A percentile compares a stretch with the other conserved stretches of the same genome.
Conservation (phyloP, 2,797 vertebrate genomes). For the Mareca strepera region DNA sequence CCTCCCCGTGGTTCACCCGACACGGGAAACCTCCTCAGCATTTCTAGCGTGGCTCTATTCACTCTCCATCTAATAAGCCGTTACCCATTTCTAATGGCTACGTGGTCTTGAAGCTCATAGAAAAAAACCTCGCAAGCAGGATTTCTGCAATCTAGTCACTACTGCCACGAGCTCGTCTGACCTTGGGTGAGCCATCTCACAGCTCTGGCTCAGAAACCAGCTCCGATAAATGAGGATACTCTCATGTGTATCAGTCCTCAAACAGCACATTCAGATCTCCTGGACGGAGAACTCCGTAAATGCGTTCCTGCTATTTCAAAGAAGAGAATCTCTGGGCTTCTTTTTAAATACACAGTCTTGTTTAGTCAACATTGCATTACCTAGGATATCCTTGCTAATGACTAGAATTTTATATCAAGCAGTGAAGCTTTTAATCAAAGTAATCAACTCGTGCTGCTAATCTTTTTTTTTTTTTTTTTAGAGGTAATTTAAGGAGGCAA, state of each 20-base stretch:
- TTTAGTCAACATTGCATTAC: slow-evolving; percentile 45
- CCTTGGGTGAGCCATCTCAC: background rate
- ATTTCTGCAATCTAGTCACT: background rate
- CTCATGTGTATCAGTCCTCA: background rate
- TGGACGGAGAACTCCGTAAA: background rate
- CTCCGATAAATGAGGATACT: background rate
- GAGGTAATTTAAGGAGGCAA: background rate
- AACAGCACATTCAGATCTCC: background rate
- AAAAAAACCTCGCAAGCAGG: background rate
- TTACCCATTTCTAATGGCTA: background rate
- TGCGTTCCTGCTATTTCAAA: background rate
- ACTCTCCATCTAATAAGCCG: background rate
- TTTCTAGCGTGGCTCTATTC: background rate
- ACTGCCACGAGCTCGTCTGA: background rate
- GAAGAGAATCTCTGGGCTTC: slow-evolving; percentile 22
- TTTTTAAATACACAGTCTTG: background rate
- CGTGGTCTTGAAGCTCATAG: background rate
- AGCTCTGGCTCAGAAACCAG: background rate
- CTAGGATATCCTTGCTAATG: background rate
- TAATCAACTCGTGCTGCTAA: background rate
- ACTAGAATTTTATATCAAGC: slow-evolving; percentile 7
- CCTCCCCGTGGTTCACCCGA: accelerated
- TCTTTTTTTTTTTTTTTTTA: background rate
- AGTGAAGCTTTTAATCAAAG: slow-evolving; percentile 28
- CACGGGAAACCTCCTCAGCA: background rate